Evolutionary conservation across 2,888 invertebrate genomes (phyloP).

Genomic region (Hypolimnas misippus): DNA sequence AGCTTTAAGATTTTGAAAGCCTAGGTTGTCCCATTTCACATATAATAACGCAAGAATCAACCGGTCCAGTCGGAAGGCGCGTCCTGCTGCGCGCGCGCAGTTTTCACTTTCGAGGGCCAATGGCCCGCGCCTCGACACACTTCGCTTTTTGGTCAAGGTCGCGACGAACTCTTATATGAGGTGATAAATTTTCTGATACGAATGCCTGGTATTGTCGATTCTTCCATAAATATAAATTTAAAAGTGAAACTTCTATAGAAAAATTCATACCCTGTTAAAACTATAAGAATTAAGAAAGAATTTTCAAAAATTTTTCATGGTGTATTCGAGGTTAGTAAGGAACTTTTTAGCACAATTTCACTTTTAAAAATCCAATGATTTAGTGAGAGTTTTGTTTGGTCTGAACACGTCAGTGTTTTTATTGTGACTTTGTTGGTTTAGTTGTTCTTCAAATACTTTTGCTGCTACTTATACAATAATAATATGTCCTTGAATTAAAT

Average conservation of each 20-base stretch:
- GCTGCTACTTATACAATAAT: too few relatives aligned
- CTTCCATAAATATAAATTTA: not conserved
- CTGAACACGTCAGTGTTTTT: too few relatives aligned
- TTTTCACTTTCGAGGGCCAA: conserved; percentile 52
- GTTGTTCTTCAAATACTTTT: too few relatives aligned
- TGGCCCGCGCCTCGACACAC: conserved; percentile 48
- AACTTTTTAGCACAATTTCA: too few relatives aligned
- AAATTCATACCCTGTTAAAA: too few relatives aligned
- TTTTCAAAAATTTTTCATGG: too few relatives aligned
- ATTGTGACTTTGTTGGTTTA: too few relatives aligned
- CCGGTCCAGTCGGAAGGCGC: conserved; percentile 23
- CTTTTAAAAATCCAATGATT: too few relatives aligned
- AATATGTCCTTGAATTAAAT: too few relatives aligned
- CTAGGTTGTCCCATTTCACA: not conserved
- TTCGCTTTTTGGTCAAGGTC: conserved; percentile 47
- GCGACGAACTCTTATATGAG: not conserved
- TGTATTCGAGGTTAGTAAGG: too few relatives aligned
- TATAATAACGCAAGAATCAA: conserved; percentile 5
- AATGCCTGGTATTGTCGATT: not conserved
- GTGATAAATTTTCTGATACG: not conserved
- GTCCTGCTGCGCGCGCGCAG: conserved; percentile 34
- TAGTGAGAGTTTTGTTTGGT: too few relatives aligned
- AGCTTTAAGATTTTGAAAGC: not conserved
- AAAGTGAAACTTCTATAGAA: not conserved
- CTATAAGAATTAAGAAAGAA: too few relatives aligned